These are phyloP conservation scores for Drosophila paracracens DNA, from an alignment of 2,888 invertebrate genomes.

Conservation along the genomic window DNA sequence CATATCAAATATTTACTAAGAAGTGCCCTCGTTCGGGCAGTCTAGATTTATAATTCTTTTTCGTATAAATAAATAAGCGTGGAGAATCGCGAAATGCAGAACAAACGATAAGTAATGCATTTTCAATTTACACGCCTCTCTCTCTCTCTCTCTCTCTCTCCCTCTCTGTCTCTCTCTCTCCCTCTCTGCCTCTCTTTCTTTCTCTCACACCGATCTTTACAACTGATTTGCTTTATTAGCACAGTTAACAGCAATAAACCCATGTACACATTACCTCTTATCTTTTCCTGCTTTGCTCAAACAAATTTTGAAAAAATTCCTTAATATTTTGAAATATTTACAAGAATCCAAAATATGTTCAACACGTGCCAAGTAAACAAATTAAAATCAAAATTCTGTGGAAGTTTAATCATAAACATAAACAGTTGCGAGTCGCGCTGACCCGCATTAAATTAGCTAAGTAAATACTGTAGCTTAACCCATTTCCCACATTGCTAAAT, in stretches of 20 bases:
- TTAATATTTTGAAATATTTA: not conserved
- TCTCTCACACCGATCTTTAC: not conserved
- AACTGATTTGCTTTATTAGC: not conserved
- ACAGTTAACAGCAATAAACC: not conserved
- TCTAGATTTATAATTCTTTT: constrained; percentile 5
- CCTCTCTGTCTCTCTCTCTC: not conserved
- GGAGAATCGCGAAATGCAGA: constrained; percentile 24
- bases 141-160: not conserved
- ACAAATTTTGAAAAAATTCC: constrained; percentile 1
- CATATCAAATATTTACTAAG: not conserved
- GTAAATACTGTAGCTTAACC: constrained; percentile 1
- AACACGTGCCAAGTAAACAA: constrained; percentile 25
- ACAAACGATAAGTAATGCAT: constrained; percentile 1
- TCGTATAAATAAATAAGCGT: constrained; percentile 16
- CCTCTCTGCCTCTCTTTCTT: no score
- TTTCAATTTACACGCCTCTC: not conserved
- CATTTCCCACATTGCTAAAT: not conserved
- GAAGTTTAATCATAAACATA: constrained; percentile 2
- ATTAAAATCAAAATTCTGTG: constrained; percentile 11
- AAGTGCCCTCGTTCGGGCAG: not conserved
- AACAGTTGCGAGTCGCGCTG: constrained; percentile 1
- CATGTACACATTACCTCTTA: not conserved
- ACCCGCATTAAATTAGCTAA: constrained; percentile 6
- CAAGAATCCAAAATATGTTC: constrained; percentile 14
- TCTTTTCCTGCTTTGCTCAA: no score